Evolutionary conservation across 2,888 invertebrate genomes (phyloP).

Genomic region (Scrobipalpa atriplicella): DNA sequence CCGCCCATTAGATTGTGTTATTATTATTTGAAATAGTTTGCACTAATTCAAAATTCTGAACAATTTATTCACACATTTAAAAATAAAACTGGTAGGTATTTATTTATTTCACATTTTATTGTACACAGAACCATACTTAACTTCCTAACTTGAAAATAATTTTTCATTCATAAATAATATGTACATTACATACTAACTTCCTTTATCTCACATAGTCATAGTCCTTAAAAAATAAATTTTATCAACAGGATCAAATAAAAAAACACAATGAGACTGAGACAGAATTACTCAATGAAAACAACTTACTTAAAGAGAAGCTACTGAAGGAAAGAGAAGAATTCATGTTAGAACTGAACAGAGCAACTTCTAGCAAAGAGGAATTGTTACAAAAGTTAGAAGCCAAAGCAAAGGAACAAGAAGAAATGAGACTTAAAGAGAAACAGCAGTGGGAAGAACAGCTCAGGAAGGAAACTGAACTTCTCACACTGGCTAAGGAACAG

Average conservation of each 20-base stretch:
- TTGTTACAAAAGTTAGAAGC: conserved; percentile 74
- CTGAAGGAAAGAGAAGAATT: conserved; percentile 78
- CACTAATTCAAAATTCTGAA: too few relatives aligned
- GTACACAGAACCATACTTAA: too few relatives aligned
- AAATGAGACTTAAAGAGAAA: conserved; percentile 69
- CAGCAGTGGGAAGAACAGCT: conserved; percentile 64
- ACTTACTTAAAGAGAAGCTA: conserved; percentile 69
- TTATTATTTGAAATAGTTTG: too few relatives aligned
- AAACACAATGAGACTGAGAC: conserved; percentile 68
- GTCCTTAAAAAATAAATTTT: background rate
- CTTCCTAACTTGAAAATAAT: too few relatives aligned
- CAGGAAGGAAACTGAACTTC: conserved; percentile 65
- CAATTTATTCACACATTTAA: too few relatives aligned
- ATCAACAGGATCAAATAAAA: conserved; percentile 63
- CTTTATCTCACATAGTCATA: too few relatives aligned
- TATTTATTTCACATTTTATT: too few relatives aligned
- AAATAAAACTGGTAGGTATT: too few relatives aligned
- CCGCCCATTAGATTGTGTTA: too few relatives aligned
- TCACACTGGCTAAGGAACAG: conserved; percentile 72
- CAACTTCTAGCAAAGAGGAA: conserved; percentile 79
- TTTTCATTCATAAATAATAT: too few relatives aligned
- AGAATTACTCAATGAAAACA: conserved; percentile 73
- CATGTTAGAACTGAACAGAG: conserved; percentile 70
- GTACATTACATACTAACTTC: too few relatives aligned
- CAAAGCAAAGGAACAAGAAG: conserved; percentile 75